phyloP scores from a whole-genome alignment of 2,113 vertebrate species.

The Athene cunicularia region DNA sequence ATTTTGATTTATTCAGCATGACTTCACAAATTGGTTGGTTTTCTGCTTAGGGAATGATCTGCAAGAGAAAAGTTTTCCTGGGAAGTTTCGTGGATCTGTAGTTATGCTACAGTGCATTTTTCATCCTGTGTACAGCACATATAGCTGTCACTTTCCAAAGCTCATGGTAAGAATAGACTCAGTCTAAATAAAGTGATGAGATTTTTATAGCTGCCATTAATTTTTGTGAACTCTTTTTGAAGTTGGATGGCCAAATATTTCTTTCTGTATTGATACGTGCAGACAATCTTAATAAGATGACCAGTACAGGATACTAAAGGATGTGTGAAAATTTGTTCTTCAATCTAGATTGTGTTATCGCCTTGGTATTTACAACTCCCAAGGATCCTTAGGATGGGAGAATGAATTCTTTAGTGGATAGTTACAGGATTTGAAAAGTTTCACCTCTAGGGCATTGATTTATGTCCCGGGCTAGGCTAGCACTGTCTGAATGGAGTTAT shows the following conservation, averaged over 20 bases:
- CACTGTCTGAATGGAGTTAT: neutral
- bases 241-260: conserved; percentile 29
- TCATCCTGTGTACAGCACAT: neutral
- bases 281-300: conserved; percentile 11
- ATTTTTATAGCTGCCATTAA: conserved; percentile 54
- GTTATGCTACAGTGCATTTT: neutral
- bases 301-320: neutral
- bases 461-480: neutral
- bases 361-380: conserved; percentile 18
- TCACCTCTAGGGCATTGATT: neutral
- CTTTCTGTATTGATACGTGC: neutral
- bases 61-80: neutral
- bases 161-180: neutral
- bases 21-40: neutral
- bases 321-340: conserved; percentile 5
- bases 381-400: neutral
- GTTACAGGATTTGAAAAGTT: conserved; percentile 17
- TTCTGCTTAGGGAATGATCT: neutral
- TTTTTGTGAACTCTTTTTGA: conserved; percentile 52
- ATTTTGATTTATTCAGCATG: neutral
- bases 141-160: conserved; percentile 27
- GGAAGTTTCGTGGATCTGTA: neutral
- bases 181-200: conserved; percentile 33
- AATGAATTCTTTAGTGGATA: conserved; percentile 18
- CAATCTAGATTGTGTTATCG: neutral